Base-by-base conservation (phyloP, 2,797 vertebrate genomes). In the Eupleurogrammus muticus region DNA sequence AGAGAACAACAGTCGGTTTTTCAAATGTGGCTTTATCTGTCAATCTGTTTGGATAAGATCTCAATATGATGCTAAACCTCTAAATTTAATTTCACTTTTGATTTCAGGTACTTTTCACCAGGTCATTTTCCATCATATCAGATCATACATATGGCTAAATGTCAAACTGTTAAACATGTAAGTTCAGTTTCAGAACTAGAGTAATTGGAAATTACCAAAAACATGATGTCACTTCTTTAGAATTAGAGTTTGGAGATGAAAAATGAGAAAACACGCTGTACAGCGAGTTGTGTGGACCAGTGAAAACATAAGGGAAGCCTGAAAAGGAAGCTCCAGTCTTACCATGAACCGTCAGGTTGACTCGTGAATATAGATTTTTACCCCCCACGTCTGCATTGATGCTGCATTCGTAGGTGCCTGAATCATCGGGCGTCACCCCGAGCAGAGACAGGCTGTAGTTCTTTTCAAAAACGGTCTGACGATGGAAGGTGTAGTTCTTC, bases 331-430 rank as follows among this genome's bases (percentile, higher is more conserved):
- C 5, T n/a, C 1, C 35, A n/a, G 23, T 7, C 80, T 74, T 80
- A 95, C 94, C 92, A 5, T 69, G 1, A 23, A 94, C 76, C 0
- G 0, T 68, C 2, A 95, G 79, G 1, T 1, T 0, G 34, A 93
- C 46, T 0, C 0, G 0, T 0, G 14, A 17, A 0, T 81, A 0
- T 8, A 4, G 0, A 58, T 87, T 92, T 57, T 0, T 47, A 2
- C 5, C 0, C 9, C 92, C 92, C 6, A 91, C 19, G 0, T 66
- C 62, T 35, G 80, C 91, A 5, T 3, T 52, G 12, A 92, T 56
- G 0, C 0, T 9, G 67, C 93, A 95, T 28, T 70, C 65, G 2
- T 93, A 95, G 2, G 0, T 65, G 8, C 92, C 93, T 0, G 92
- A 80, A 58, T 94, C 83, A 2, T 60, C 21, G 13, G 84, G 82